Base-by-base conservation (phyloP, 2,888 invertebrate genomes). In the Ectemnius lituratus region DNA sequence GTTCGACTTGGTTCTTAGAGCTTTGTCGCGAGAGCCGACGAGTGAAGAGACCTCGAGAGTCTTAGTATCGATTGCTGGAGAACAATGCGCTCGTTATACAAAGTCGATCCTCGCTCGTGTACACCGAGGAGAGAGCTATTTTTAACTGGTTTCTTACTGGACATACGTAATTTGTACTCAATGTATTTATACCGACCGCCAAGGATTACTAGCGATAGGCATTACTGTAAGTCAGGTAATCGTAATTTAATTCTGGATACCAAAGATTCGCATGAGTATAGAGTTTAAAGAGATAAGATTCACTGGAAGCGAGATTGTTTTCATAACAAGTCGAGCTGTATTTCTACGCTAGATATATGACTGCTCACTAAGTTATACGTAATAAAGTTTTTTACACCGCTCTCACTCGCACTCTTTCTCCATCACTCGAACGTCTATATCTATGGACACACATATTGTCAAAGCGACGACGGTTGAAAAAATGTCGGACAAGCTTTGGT, bases 311-410 rank as follows among this genome's bases (percentile, higher is more conserved):
- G 52, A 16, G 52, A 52, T 16, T 16, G 14, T 16, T 52, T 52
- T 52, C 52, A 52, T 16, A 16, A 16, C 52, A 16, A 52, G 14
- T 16, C 52, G 16, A 14, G 16, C 16, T 52, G 52, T 16, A 52
- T 52, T 52, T 52, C 8, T 52, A 52, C 16, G 14, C 52, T 16
- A 52, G 52, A 52, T 52, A 52, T 52, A 52, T 52, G 52, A 52
- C 37, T 52, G 52, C 16, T 16, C 52, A 14, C 16, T 52, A 14
- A 52, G 52, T 52, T 52, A 52, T 52, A 52, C 52, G 52, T 52
- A 52, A 52, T 52, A 52, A 52, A 52, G 52, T 52, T 14, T 52
- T 52, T 52, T 16, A 52, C 16, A 52, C 16, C 52, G 16, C 52
- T 52, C 37, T 37, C 37, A 6, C 37, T 6, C 37, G 37, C 37